Percentiles rank a stretch among this genome's conserved stretches.
These are phyloP conservation scores for Batillaria attramentaria DNA, from an alignment of 1,140 invertebrate species.

Conservation along the genomic window DNA sequence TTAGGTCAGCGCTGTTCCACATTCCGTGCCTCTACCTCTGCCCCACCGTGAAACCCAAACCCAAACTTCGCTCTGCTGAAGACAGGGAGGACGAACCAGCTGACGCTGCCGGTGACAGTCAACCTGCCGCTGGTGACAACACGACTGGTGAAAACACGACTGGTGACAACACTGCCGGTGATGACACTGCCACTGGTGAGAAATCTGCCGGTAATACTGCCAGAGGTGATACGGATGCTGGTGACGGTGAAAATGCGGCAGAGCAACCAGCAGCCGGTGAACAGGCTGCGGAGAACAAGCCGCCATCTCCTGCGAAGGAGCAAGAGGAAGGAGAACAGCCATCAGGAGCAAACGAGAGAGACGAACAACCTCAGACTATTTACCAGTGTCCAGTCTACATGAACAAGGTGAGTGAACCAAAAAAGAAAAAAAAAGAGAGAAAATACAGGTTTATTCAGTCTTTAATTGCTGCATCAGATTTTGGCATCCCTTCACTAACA, in stretches of 20 bases:
- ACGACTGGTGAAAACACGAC: background rate
- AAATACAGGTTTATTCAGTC: no score
- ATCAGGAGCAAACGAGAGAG: slow-evolving; percentile 38
- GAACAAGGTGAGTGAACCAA: slow-evolving; percentile 8
- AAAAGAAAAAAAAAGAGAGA: no score
- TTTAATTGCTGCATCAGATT: no score
- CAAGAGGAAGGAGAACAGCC: background rate
- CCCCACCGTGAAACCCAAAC: slow-evolving; percentile 27
- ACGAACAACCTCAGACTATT: no score
- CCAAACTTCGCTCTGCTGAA: background rate
- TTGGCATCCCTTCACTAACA: no score
- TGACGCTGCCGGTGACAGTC: background rate
- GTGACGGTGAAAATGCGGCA: background rate
- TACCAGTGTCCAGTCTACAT: background rate
- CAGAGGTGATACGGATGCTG: background rate
- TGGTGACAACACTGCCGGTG: background rate
- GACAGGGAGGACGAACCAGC: background rate
- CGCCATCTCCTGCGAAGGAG: background rate
- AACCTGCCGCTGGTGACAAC: background rate
- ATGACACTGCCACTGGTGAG: background rate
- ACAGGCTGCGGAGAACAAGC: background rate
- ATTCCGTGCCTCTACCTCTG: slow-evolving; percentile 35
- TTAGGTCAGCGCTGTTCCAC: slow-evolving; percentile 21
- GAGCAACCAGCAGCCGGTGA: background rate
- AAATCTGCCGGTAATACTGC: background rate